Evolutionary conservation across 2,113 vertebrate genomes (phyloP).

Genomic region (Tonatia bakeri): DNA sequence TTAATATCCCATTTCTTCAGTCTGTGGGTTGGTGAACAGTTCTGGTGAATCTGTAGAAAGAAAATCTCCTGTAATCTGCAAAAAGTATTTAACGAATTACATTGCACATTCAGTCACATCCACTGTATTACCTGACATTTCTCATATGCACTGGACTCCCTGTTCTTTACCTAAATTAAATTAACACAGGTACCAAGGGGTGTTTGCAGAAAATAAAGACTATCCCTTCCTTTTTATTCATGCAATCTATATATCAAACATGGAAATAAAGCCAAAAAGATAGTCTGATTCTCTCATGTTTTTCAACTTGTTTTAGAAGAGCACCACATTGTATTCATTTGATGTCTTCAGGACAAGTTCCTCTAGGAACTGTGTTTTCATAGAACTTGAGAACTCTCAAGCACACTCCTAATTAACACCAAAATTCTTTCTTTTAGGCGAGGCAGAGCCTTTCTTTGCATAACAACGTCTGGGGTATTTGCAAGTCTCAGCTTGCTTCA

Average conservation of each 20-base stretch:
- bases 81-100: neutral
- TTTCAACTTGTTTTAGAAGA: neutral
- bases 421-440: conserved; percentile 48
- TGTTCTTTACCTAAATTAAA: neutral
- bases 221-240: neutral
- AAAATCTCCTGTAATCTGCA: neutral
- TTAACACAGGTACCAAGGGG: neutral
- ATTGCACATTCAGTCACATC: neutral
- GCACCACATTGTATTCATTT: neutral
- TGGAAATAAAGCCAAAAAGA: neutral
- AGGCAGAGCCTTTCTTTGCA: conserved; percentile 59
- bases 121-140: neutral
- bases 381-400: conserved; percentile 29
- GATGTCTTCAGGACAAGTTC: neutral
- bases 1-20: neutral
- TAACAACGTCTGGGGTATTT: conserved; percentile 67
- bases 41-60: neutral
- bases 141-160: neutral
- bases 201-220: neutral
- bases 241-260: neutral
- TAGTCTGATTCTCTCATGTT: neutral
- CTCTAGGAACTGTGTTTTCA: neutral
- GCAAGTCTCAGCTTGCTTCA: conserved; percentile 68
- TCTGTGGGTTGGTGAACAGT: neutral
- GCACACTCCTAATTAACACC: conserved; percentile 60